A percentile compares a stretch with the other conserved stretches of the same genome.
phyloP scores from a whole-genome alignment of 1,140 invertebrate genomes.

The Lineus longissimus region DNA sequence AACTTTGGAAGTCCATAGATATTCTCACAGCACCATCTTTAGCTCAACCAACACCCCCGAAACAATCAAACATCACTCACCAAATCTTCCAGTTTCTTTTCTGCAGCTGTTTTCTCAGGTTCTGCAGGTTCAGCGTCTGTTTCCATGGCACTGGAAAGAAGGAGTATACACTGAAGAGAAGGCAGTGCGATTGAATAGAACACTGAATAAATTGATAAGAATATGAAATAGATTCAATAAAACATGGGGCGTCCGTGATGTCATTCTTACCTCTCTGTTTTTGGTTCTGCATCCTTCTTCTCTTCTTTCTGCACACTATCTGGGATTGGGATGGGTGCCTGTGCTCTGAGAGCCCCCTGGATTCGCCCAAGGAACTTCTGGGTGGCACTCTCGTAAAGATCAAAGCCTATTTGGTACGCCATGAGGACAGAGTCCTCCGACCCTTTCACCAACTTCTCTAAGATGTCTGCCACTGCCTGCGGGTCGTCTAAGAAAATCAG shows the following conservation, averaged over 20 bases:
- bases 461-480: constrained; percentile 80
- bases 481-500: constrained; percentile 94
- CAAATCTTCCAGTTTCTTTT: constrained; percentile 5
- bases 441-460: constrained; percentile 81
- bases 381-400: constrained; percentile 97
- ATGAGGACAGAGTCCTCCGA: constrained; percentile 74
- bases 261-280: too few species aligned
- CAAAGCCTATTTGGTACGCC: constrained; percentile 99
- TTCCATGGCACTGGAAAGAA: constrained; percentile 17
- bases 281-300: neutral
- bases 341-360: constrained; percentile 39
- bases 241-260: too few species aligned
- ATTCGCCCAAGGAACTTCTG: constrained; percentile 93
- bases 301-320: constrained; percentile 11
- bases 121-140: constrained; percentile 4
- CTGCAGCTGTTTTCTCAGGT: constrained; percentile 1
- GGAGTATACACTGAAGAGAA: too few species aligned
- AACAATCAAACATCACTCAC: neutral
- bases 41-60: too few species aligned
- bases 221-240: too few species aligned
- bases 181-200: too few species aligned
- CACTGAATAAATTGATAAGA: too few species aligned
- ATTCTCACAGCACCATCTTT: too few species aligned
- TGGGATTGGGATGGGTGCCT: constrained; percentile 35
- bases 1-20: too few species aligned